Conservation (phyloP, 2,888 invertebrate genomes). For the Hybos culiciformis region DNA sequence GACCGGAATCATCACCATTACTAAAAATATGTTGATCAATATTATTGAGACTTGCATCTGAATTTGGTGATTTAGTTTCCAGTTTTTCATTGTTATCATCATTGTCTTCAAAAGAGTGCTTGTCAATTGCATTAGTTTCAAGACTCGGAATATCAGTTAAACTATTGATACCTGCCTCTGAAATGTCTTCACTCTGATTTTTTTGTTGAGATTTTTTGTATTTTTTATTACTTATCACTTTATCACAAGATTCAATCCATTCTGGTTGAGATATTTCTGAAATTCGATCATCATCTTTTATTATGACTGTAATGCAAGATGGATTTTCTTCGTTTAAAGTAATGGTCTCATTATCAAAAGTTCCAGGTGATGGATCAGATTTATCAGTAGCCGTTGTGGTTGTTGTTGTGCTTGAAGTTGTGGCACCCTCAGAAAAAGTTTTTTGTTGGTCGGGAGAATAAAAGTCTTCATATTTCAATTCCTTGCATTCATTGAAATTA, state of each 20-base stretch:
- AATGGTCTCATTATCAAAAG: slow-evolving; percentile 16
- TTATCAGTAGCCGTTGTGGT: slow-evolving; percentile 13
- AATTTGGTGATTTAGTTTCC: neutral
- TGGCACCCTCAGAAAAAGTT: slow-evolving; percentile 17
- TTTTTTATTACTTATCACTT: neutral
- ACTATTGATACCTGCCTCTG: slow-evolving; percentile 11
- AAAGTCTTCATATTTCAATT: slow-evolving; percentile 11
- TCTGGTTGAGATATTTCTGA: slow-evolving; percentile 19
- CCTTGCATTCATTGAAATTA: slow-evolving; percentile 3
- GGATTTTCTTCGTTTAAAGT: slow-evolving; percentile 17
- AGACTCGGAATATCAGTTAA: slow-evolving; percentile 15
- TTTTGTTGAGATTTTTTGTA: too few species aligned
- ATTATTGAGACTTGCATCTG: neutral
- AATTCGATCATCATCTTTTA: slow-evolving; percentile 17
- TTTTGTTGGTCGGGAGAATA: slow-evolving; percentile 19
- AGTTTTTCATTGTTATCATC: neutral
- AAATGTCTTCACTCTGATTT: neutral
- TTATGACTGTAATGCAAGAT: slow-evolving; percentile 16
- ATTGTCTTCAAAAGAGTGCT: neutral
- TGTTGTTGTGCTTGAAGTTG: slow-evolving; percentile 13
- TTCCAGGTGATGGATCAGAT: slow-evolving; percentile 15
- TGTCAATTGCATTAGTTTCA: slow-evolving; percentile 9
- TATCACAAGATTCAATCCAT: slow-evolving; percentile 13
- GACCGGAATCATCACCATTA: slow-evolving; percentile 13
- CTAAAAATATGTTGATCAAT: slow-evolving; percentile 6